Base-by-base conservation (phyloP, 2,888 invertebrate genomes). In the Gordius sp. region DNA sequence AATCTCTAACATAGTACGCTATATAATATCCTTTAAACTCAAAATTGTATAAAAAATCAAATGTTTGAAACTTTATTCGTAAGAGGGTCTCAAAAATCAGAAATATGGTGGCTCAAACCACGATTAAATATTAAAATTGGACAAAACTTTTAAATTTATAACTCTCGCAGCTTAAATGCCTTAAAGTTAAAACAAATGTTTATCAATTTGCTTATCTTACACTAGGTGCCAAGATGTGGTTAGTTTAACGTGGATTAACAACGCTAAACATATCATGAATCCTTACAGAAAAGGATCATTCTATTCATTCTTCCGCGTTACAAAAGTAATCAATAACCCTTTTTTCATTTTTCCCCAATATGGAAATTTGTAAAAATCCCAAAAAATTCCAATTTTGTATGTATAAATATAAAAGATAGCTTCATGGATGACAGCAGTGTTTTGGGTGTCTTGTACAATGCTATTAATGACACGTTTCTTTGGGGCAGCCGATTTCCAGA, bases 221-320 rank as follows among this genome's bases (percentile, higher is more conserved):
- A 33, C 8, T n/a, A 33, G 47, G 4, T 47, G 47, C 47, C 16
- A 20, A 4, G 47, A 47, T 4, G 47, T 47, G 4, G n/a, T 18
- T 18, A 47, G 20, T n/a, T 47, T n/a, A 13, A 20, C 20, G 20
- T 47, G 47, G 47, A 47, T 47, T 47, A 47, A 47, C 47, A 47
- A 47, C 47, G 47, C 8, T 4, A 8, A 47, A 47, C 47, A 47
- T 47, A 47, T 47, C 4, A n/a, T 47, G 47, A 47, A 47, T 20
- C 20, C 47, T 18, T 4, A 20, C 16, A 47, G 20, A 47, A 20
- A 4, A 4, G 47, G 47, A 20, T 4, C 8, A 8, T 47, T 47
- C 20, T 47, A n/a, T 20, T n/a, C 8, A 13, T 47, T 47, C 20
- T 20, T 47, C n/a, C 47, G 20, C 4, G 20, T 47, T 4, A 23